Evolutionary conservation across 2,797 vertebrate genomes (phyloP).

Genomic region (Schizothorax lantsangensis): DNA sequence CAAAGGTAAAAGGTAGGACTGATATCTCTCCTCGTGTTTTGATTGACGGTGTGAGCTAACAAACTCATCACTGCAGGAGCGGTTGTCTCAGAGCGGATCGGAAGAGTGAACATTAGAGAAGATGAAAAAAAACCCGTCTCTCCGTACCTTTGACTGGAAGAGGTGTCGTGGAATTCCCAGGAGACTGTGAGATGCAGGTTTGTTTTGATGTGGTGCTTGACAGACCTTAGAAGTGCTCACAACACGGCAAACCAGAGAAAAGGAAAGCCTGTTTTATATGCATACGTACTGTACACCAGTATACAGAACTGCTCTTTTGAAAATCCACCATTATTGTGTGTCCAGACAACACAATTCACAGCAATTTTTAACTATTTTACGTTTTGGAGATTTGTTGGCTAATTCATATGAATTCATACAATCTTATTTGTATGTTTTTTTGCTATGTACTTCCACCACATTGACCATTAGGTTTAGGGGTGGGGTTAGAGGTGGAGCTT

Average conservation of each 20-base stretch:
- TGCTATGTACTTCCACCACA: background rate
- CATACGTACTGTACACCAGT: conserved; percentile 75
- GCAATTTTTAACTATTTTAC: background rate
- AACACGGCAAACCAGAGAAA: conserved; percentile 34
- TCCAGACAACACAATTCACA: conserved; percentile 59
- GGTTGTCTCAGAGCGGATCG: conserved; percentile 65
- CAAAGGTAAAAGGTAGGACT: conserved; percentile 60
- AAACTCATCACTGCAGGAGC: conserved; percentile 67
- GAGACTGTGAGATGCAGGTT: conserved; percentile 65
- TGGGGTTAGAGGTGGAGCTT: background rate
- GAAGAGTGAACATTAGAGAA: conserved; percentile 74
- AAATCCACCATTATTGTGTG: conserved; percentile 75
- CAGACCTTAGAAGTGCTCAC: conserved; percentile 80
- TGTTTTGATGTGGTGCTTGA: conserved; percentile 82
- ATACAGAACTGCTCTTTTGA: conserved; percentile 73
- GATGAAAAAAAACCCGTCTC: conserved; percentile 69
- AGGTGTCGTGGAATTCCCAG: conserved; percentile 73
- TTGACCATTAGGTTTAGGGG: background rate
- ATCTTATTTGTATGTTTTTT: background rate
- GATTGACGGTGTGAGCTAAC: conserved; percentile 71
- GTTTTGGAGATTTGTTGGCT: background rate
- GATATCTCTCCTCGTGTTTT: conserved; percentile 70
- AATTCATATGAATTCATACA: background rate
- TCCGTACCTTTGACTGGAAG: conserved; percentile 73
- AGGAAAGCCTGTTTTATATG: conserved; percentile 75